Conservation (phyloP, 2,888 invertebrate genomes). For the Oscheius sp. region DNA sequence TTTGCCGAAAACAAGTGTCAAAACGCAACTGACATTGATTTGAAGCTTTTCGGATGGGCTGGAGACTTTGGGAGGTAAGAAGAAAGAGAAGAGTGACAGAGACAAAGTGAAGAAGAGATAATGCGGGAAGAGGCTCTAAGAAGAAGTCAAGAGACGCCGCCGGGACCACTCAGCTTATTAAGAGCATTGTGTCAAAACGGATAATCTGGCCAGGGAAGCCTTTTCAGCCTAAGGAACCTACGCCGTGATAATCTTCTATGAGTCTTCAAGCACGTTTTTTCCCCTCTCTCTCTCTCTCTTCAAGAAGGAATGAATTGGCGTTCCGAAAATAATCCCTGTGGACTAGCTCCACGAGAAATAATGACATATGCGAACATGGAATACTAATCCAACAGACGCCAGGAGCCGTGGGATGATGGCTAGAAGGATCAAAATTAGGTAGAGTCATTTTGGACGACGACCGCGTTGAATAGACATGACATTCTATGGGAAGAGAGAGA, state of each 20-base stretch:
- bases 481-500: constrained; percentile 7
- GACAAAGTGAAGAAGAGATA: neutral
- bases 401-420: constrained; percentile 27
- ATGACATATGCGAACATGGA: constrained; percentile 37
- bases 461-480: constrained; percentile 1
- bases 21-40: neutral
- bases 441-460: constrained; percentile 5
- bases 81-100: neutral
- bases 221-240: too few species aligned
- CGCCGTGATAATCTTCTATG: too few species aligned
- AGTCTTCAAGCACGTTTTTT: too few species aligned
- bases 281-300: too few species aligned
- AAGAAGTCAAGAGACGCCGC: constrained; percentile 12
- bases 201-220: constrained; percentile 17
- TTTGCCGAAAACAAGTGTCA: neutral
- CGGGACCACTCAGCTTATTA: constrained; percentile 36
- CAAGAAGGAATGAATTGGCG: constrained; percentile 19
- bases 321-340: constrained; percentile 31
- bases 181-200: constrained; percentile 35
- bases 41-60: neutral
- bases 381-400: constrained; percentile 27
- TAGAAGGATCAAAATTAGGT: constrained; percentile 13
- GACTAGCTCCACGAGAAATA: constrained; percentile 33
- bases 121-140: too few species aligned
- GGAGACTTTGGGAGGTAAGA: neutral